Evolutionary conservation across 2,113 vertebrate species (phyloP), one percentile per base, ranked within the genome.

Genomic region (Bolborhynchus lineola): DNA sequence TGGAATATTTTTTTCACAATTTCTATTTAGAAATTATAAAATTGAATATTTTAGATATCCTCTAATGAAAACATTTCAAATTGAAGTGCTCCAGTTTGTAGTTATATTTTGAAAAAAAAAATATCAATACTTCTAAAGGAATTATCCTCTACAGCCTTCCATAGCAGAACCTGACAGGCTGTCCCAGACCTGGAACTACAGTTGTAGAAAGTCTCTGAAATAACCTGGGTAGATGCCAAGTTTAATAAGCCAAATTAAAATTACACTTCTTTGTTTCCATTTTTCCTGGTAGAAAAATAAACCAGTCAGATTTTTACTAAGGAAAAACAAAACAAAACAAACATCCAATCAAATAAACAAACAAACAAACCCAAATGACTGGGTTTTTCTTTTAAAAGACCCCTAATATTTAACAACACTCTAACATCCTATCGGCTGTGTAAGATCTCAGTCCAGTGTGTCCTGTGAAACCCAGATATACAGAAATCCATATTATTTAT

Each of bases 191-290:
- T 88, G 37, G 60, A 93, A 46, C 11, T 69, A 26, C 29, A 46
- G 42, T 63, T 67, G 24, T 80, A 64, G 80, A 67, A 93, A 77
- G 63, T 70, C 53, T 74, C 70, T 70, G 59, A 94, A 91, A 90
- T 67, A 65, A 70, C 12, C 50, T 67, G 47, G 9, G 18, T 60
- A 77, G 49, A 82, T 70, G 31, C 13, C 64, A 87, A 60, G 31
- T 83, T 82, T 72, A 80, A 77, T 67, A 74, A 83, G 3, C 17
- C 24, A 29, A 63, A 59, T 65, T 75, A 78, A 92, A 87, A 79
- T 79, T 60, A 31, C 15, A 18, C 6, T 68, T 57, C 1, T 64
- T 74, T 74, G 7, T 82, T 81, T 68, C 23, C 5, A 6, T 84
- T 86, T 92, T 84, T 80, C 21, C 39, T n/a, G 4, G 19, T 72